Evolutionary conservation across 2,888 invertebrate species (phyloP).

Genomic region (Phorcus lineatus): DNA sequence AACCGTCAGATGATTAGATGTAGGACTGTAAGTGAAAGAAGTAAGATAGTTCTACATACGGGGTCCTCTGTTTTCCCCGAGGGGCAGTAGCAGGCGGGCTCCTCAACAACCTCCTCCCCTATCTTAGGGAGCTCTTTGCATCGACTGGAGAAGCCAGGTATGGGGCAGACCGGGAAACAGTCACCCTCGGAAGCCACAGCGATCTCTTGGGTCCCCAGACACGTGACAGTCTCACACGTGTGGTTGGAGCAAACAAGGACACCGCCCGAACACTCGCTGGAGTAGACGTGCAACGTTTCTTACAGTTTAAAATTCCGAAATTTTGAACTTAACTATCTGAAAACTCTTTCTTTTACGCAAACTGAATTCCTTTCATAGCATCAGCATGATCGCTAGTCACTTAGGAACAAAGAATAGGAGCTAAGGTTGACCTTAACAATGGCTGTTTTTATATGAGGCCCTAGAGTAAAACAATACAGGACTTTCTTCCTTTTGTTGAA

Average conservation of each 20-base stretch:
- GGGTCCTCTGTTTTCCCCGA: neutral
- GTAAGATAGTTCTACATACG: neutral
- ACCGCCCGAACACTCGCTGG: neutral
- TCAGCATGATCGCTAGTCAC: no score
- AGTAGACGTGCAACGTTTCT: neutral
- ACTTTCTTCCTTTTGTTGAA: no score
- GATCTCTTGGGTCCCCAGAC: neutral
- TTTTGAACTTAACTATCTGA: no score
- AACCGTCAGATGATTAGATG: no score
- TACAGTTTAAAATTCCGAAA: no score
- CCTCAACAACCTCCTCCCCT: neutral
- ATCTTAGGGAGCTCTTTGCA: neutral
- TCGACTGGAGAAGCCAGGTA: neutral
- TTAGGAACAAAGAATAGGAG: no score
- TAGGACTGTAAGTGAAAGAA: no score
- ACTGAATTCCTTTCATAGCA: no score
- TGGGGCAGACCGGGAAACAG: neutral
- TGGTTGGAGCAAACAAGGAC: neutral
- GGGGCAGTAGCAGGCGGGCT: conserved; percentile 4
- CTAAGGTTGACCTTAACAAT: no score
- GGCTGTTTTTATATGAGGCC: no score
- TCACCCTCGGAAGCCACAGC: neutral
- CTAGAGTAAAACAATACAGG: no score
- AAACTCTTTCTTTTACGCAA: no score
- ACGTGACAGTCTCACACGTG: neutral